Conservation (phyloP, 2,113 vertebrate species). For the Suricata suricatta region DNA sequence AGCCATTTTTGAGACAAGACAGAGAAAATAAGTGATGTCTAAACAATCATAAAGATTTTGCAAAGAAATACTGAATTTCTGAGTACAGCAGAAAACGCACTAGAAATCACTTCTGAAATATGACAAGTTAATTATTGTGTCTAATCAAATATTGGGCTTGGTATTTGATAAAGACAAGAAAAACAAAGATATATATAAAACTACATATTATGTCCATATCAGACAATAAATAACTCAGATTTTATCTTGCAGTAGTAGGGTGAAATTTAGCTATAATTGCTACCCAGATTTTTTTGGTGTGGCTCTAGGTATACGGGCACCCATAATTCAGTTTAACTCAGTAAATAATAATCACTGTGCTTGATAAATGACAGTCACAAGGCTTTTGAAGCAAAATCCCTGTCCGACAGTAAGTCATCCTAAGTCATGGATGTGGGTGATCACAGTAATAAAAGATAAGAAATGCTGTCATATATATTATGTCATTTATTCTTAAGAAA, state of each 20-base stretch:
- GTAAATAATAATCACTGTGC: not conserved
- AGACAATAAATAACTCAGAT: not conserved
- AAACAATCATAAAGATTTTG: not conserved
- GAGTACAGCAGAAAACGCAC: not conserved
- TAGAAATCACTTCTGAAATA: conserved; percentile 8
- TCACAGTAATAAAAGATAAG: not conserved
- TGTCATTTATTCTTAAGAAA: not conserved
- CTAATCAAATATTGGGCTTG: not conserved
- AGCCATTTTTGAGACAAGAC: not conserved
- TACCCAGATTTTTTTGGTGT: not conserved
- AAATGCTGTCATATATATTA: not conserved
- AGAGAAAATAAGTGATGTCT: not conserved
- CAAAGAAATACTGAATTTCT: not conserved
- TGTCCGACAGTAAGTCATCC: not conserved
- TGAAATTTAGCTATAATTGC: not conserved
- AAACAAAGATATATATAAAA: not conserved
- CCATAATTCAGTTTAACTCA: not conserved
- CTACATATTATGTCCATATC: not conserved
- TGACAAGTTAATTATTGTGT: not conserved
- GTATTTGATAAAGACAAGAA: not conserved
- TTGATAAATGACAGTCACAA: not conserved
- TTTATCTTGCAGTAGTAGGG: not conserved
- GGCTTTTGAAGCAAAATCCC: not conserved
- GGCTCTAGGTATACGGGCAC: not conserved
- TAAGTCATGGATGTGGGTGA: not conserved